phyloP scores from a whole-genome alignment of 1,140 invertebrate genomes.

The Drosophila yakuba region DNA sequence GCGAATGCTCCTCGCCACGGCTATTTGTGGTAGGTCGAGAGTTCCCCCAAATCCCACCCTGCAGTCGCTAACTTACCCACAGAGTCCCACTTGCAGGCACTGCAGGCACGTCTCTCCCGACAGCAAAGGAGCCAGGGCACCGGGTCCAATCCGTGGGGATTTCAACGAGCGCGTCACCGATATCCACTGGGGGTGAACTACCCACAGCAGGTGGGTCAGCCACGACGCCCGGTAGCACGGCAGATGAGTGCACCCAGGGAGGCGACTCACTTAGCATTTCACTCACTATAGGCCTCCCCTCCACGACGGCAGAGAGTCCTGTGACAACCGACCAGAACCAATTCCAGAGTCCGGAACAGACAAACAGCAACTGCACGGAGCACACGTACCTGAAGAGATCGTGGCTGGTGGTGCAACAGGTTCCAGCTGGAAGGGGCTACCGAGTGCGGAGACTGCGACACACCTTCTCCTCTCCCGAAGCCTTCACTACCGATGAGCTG shows the following conservation, averaged over 20 bases:
- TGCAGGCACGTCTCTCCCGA: conserved; percentile 72
- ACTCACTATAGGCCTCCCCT: conserved; percentile 78
- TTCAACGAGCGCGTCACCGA: conserved; percentile 70
- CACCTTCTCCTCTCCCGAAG: conserved; percentile 79
- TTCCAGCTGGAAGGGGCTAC: conserved; percentile 37
- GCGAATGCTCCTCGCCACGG: conserved; percentile 67
- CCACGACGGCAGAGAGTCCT: conserved; percentile 32
- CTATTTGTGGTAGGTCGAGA: conserved; percentile 71
- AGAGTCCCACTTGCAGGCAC: conserved; percentile 84
- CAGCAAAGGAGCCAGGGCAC: conserved; percentile 38
- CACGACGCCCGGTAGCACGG: conserved; percentile 62
- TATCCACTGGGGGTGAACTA: conserved; percentile 81
- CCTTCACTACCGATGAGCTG: conserved; percentile 61
- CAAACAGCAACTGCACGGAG: conserved; percentile 75
- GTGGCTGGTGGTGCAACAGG: conserved; percentile 72
- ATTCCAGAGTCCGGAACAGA: conserved; percentile 2
- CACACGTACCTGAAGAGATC: conserved; percentile 79
- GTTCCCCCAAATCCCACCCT: conserved; percentile 13
- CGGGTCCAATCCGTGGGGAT: conserved; percentile 68
- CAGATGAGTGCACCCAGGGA: conserved; percentile 65
- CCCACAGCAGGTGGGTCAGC: conserved; percentile 58
- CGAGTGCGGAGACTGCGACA: conserved; percentile 75
- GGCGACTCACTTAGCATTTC: conserved; percentile 82
- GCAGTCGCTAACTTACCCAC: conserved; percentile 69
- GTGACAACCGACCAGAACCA: conserved; percentile 29